Base-by-base conservation (phyloP, 2,113 vertebrate genomes). In the Piprites chloris region DNA sequence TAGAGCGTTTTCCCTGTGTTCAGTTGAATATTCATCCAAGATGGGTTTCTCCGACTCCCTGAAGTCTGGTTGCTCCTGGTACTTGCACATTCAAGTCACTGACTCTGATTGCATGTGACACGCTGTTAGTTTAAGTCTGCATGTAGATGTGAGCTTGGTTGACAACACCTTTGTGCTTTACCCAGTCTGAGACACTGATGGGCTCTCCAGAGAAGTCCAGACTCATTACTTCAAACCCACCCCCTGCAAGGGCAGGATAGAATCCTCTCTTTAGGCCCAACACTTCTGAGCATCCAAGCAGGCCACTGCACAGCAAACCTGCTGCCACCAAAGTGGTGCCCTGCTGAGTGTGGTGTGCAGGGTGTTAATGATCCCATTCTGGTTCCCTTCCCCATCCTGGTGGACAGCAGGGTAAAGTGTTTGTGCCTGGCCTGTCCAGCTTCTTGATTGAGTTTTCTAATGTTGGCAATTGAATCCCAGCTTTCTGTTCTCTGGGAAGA, bases 111-210 rank as follows among this genome's bases (percentile, higher is more conserved):
- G 90, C 73, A 7, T 61, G 69, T 75, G 95, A 87, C 73, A 53
- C 1, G 41, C 93, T 81, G 76, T 59, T 95, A 49, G 91, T 77
- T 93, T 52, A 77, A 73, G 82, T 49, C 85, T 68, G 85, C 72
- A 13, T 7, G 30, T 65, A 23, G 87, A 82, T 28, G 77, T 75
- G 93, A 94, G 95, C 91, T 33, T 19, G 65, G 56, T 14, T 95
- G 96, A 78, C 93, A 81, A 2, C 92, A 56, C 88, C 88, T 93
- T 33, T 56, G 89, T 84, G 92, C 92, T 66, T 85, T 46, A 65
- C 44, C 71, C 79, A 4, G 46, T 16, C 82, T 28, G 85, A 80
- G 65, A 12, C 33, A 7, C 82, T 5, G 55, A 85, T n/a, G 50
- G 67, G 65, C 82, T 85, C 82, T 91, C 82, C 32, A 6, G 78